Conservation (phyloP, 1,140 invertebrate species). For the Brachionus calyciflorus region DNA sequence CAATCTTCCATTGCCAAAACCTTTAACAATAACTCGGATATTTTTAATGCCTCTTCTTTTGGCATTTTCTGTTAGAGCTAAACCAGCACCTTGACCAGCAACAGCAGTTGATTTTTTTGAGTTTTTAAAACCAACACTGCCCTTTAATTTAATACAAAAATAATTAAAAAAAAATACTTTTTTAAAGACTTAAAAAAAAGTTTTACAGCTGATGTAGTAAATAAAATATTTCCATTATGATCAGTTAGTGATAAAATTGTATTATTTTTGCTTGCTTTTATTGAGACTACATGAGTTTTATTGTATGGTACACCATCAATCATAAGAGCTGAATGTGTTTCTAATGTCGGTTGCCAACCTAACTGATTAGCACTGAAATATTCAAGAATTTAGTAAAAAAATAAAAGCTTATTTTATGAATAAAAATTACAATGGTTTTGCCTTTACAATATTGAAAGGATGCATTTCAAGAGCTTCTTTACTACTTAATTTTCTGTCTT, state of each 20-base stretch:
- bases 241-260: conserved; percentile 39
- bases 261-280: conserved; percentile 46
- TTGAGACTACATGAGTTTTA: conserved; percentile 26
- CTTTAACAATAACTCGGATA: conserved; percentile 23
- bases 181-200: background rate
- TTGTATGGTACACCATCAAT: conserved; percentile 34
- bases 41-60: conserved; percentile 37
- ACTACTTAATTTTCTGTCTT: background rate
- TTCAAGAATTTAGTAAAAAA: too few relatives aligned
- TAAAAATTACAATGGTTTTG: background rate
- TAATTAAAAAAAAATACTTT: background rate
- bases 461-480: background rate
- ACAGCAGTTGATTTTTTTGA: conserved; percentile 47
- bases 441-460: background rate
- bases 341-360: conserved; percentile 31
- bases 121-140: conserved; percentile 40
- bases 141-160: too few relatives aligned
- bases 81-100: conserved; percentile 20
- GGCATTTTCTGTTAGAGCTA: conserved; percentile 25
- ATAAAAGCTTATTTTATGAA: too few relatives aligned
- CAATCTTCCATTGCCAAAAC: conserved; percentile 35
- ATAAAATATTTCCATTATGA: conserved; percentile 18
- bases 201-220: conserved; percentile 22
- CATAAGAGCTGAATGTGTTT: background rate
- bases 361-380: background rate